A percentile compares a stretch with the other conserved stretches of the same genome.
These are phyloP conservation scores for Hermatobates lingyangjiaoensis DNA, from an alignment of 1,140 invertebrate genomes.

Conservation along the genomic window DNA sequence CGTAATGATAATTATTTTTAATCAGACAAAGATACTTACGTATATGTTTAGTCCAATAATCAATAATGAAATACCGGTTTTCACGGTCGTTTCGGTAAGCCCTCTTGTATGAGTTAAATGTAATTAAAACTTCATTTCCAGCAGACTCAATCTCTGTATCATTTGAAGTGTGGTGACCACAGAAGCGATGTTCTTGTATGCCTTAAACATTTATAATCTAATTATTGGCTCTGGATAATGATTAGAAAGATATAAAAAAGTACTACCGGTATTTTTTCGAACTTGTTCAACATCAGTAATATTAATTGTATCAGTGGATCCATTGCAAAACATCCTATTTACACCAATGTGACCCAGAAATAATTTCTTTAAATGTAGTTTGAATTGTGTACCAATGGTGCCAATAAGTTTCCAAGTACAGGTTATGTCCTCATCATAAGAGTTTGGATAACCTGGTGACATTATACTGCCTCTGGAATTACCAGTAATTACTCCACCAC, in stretches of 20 bases:
- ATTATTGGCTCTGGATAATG: too few species aligned
- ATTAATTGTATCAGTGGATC: neutral
- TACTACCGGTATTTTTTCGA: neutral
- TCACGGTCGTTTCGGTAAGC: too few species aligned
- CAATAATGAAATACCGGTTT: too few species aligned
- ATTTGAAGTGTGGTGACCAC: too few species aligned
- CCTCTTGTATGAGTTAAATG: neutral
- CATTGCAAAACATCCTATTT: neutral
- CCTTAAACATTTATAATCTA: too few species aligned
- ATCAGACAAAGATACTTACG: too few species aligned
- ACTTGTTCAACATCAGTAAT: neutral
- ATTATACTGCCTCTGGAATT: slow-evolving; percentile 21
- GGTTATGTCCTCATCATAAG: slow-evolving; percentile 27
- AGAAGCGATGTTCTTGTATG: too few species aligned
- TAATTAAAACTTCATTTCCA: neutral
- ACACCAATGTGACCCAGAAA: neutral
- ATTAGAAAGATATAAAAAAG: neutral
- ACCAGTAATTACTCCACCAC: slow-evolving; percentile 6
- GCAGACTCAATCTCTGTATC: neutral
- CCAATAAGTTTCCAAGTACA: slow-evolving; percentile 33
- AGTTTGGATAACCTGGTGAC: slow-evolving; percentile 36
- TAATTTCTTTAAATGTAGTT: neutral
- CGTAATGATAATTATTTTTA: too few species aligned
- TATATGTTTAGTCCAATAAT: too few species aligned
- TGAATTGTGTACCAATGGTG: neutral